Evolutionary conservation across 2,888 invertebrate genomes (phyloP).

Genomic region (Argyresthia goedartella): DNA sequence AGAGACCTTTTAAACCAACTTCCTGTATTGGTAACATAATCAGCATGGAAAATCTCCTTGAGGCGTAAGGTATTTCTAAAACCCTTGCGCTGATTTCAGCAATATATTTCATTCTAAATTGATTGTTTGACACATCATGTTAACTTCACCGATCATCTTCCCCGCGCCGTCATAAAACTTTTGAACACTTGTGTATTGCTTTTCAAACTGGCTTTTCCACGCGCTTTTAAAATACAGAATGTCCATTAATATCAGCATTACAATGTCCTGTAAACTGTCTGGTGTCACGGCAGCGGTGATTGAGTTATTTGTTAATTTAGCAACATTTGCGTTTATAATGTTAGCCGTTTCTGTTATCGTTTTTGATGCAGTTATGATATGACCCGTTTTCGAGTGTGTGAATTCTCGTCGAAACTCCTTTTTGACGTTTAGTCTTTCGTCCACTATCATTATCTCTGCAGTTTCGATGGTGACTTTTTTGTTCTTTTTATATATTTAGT

Average conservation of each 20-base stretch:
- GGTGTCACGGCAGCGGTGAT: slow-evolving; percentile 41
- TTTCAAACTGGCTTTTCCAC: slow-evolving; percentile 37
- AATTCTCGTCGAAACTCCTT: no score
- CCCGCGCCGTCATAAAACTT: slow-evolving; percentile 33
- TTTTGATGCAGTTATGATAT: slow-evolving; percentile 19
- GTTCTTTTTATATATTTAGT: no score
- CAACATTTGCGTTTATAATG: slow-evolving; percentile 39
- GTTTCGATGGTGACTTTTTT: slow-evolving; percentile 2
- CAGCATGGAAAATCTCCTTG: slow-evolving; percentile 71
- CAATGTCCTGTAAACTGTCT: slow-evolving; percentile 29
- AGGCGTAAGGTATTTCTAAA: slow-evolving; percentile 45
- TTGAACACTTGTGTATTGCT: slow-evolving; percentile 28
- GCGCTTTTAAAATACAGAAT: slow-evolving; percentile 47
- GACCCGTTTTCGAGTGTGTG: no score
- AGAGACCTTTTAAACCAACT: slow-evolving; percentile 42
- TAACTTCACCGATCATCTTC: slow-evolving; percentile 18
- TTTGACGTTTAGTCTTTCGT: no score
- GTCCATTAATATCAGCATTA: slow-evolving; percentile 36
- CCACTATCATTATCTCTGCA: no score
- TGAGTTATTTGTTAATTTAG: slow-evolving; percentile 31
- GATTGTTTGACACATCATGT: neutral
- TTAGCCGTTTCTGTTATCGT: slow-evolving; percentile 27
- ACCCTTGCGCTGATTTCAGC: slow-evolving; percentile 35
- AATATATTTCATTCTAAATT: neutral
- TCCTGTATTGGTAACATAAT: slow-evolving; percentile 69